A percentile compares a stretch with the other conserved stretches of the same genome.
These are phyloP conservation scores for Colletes latitarsis DNA, from an alignment of 1,140 invertebrate genomes.

Conservation along the genomic window DNA sequence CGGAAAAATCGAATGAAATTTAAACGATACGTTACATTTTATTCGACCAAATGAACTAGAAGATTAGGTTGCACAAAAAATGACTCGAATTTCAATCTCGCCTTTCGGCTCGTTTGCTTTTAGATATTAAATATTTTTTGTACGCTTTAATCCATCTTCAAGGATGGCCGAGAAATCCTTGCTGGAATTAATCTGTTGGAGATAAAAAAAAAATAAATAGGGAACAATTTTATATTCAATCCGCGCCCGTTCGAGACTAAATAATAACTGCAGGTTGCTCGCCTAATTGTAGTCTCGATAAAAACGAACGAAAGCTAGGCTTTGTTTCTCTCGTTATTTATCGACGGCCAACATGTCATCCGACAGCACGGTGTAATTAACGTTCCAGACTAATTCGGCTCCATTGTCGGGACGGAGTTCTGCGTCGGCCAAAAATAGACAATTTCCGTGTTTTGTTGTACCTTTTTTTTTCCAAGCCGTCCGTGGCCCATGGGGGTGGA, in stretches of 20 bases:
- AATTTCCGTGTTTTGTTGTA: conserved; percentile 61
- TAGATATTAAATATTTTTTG: not conserved
- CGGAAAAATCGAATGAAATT: too few relatives aligned
- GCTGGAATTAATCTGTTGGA: not conserved
- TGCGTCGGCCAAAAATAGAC: conserved; percentile 55
- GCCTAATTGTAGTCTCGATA: conserved; percentile 27
- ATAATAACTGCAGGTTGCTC: not conserved
- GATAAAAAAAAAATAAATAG: too few relatives aligned
- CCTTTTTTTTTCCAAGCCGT: conserved; percentile 32
- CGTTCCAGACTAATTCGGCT: conserved; percentile 43
- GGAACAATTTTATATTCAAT: not conserved
- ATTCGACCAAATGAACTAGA: not conserved
- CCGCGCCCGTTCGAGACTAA: not conserved
- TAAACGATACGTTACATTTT: too few relatives aligned
- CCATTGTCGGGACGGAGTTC: conserved; percentile 55
- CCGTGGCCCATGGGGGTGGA: conserved; percentile 46
- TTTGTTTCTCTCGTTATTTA: conserved; percentile 41
- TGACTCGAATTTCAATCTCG: not conserved
- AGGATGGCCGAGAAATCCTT: not conserved
- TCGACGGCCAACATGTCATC: conserved; percentile 42
- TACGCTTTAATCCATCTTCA: not conserved
- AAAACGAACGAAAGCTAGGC: conserved; percentile 1
- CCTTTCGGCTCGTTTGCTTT: too few relatives aligned
- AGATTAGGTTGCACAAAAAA: not conserved
- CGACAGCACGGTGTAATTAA: conserved; percentile 58